Evolutionary conservation across 2,888 invertebrate genomes (phyloP), one percentile per base, ranked within the genome.

Genomic region (Campaea margaritaria): DNA sequence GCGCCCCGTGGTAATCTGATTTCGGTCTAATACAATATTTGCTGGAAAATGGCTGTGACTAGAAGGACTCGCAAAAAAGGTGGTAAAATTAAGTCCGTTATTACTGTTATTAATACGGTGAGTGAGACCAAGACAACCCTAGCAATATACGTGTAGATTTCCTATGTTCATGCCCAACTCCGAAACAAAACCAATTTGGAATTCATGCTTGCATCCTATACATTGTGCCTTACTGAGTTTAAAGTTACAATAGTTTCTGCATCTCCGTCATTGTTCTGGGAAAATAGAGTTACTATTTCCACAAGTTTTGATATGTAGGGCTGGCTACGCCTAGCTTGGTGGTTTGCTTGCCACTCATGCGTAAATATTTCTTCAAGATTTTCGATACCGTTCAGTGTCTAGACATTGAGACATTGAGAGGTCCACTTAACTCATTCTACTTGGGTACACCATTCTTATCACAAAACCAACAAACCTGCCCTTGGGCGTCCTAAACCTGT

Each of bases 1-100:
- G 82, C 79, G 83, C 74, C 81, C 58, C 53, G 62, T 61, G 66
- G 51, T 58, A 55, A 64, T 61, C 46, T 56, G 57, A 63, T 62
- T 39, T 36, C 54, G 56, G 66, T 72, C 47, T 60, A 51, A 60
- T 68, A 59, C 57, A 61, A 68, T 62, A 43, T 59, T 58, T 60
- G 64, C 44, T 60, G 39, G 46, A 52, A 42, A 27, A 80, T 83
- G 81, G 74, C 76, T 58, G 78, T 79, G 48, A 81, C 66, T 36
- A 74, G 58, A 51, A 70, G 68, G 44, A 69, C 67, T 54, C 62
- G 68, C 57, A 48, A 74, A 51, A 69, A 60, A 62, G 64, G 76
- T 65, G 69, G 72, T 41, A 65, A 75, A 74, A 64, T 78, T 75
- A 75, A 73, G 74, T n/a, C 42, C 55, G 52, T 48, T 44, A 16